Evolutionary conservation across 2,797 vertebrate species (phyloP), one percentile per base, ranked within the genome.

Genomic region (Emys orbicularis): DNA sequence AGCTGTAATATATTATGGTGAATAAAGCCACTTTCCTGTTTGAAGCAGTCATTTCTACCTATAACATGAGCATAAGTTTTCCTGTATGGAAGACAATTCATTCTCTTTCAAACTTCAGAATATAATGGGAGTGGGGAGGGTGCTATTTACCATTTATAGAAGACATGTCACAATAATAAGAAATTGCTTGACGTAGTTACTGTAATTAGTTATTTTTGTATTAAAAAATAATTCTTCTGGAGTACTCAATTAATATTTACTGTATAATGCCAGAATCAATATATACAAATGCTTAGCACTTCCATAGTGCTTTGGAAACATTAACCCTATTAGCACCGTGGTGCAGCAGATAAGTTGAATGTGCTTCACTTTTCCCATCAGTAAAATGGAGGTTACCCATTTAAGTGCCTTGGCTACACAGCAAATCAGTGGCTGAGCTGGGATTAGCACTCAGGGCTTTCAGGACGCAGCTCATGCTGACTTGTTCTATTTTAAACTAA

Each of bases 191-290:
- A 59, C 12, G 6, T 59, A 59, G 57, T 31, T 93, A 96, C 80
- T 96, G 94, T 80, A 90, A 92, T 72, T 88, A 94, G 90, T 86
- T 9, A 1, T 92, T 34, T 85, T 97, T 94, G 94, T 56, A 59
- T 59, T 25, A 9, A 54, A 56, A 57, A 97, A 94, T 93, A 95
- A 76, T 16, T 97, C 79, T 90, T 89, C 54, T 90, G 86, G 90
- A 94, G 89, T 94, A 59, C 86, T 87, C 87, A 92, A 94, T 94
- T 96, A 93, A 92, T 74, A 89, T 87, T 34, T 72, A 91, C 92
- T 96, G 84, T 85, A 34, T 74, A 84, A 83, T 83, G 79, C 65
- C 65, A 92, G 94, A 77, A 77, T 79, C 86, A 92, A 15, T 90
- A 31, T 52, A 12, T 52, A 25, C 31, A 88, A 94, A 65, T 59